Conservation (phyloP, 2,888 invertebrate genomes). For the Hydropsyche betteni region DNA sequence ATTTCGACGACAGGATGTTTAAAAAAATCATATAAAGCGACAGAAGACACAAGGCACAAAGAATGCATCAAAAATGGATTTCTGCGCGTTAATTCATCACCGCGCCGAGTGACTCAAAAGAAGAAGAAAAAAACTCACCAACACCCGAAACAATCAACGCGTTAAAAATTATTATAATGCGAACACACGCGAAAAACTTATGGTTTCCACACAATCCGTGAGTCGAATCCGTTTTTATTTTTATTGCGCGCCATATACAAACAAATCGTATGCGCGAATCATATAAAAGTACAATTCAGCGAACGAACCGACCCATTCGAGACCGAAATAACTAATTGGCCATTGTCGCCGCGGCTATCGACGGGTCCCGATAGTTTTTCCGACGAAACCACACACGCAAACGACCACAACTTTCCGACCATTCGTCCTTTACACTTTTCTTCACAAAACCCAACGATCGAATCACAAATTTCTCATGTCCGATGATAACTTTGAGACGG, state of each 20-base stretch:
- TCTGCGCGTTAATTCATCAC: slow-evolving; percentile 29
- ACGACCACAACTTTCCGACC: background rate
- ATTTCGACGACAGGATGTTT: slow-evolving; percentile 15
- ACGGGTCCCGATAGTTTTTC: background rate
- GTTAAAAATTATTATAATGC: background rate
- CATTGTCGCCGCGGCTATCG: slow-evolving; percentile 11
- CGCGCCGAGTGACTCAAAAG: slow-evolving; percentile 11
- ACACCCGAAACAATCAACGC: background rate
- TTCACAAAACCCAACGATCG: too few relatives aligned
- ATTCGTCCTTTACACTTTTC: too few relatives aligned
- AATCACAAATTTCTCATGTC: too few relatives aligned
- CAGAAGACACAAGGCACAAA: slow-evolving; percentile 19
- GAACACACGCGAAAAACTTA: background rate
- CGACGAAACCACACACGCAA: background rate
- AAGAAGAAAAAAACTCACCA: background rate
- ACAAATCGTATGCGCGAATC: slow-evolving; percentile 1
- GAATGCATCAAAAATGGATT: slow-evolving; percentile 32
- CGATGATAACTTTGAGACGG: too few relatives aligned
- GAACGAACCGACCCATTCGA: slow-evolving; percentile 6
- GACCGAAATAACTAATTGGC: slow-evolving; percentile 26
- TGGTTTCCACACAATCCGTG: slow-evolving; percentile 10
- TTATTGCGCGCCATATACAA: slow-evolving; percentile 27
- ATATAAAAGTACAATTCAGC: slow-evolving; percentile 10
- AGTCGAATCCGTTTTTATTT: slow-evolving; percentile 20
- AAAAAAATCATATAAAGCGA: slow-evolving; percentile 24